These are phyloP conservation scores for Glyphotaelius pellucidus DNA, from an alignment of 2,888 invertebrate species.

Conservation along the genomic window DNA sequence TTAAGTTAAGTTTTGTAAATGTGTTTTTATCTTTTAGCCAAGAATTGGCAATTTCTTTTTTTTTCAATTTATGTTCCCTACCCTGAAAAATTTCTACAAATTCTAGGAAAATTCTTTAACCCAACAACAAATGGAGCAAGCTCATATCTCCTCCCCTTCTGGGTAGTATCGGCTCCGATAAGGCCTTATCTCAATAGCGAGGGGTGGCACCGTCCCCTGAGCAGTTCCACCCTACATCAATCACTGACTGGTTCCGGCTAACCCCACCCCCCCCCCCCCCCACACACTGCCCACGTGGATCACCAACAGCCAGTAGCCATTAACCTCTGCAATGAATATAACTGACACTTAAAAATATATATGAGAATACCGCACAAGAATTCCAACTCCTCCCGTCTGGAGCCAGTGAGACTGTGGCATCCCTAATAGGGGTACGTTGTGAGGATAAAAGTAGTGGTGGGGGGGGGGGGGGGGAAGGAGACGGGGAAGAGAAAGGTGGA, in stretches of 20 bases:
- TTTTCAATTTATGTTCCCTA: no score
- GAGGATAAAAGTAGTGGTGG: no score
- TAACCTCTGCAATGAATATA: neutral
- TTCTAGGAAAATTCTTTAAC: neutral
- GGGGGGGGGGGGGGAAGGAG: no score
- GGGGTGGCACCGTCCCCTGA: neutral
- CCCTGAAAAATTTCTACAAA: neutral
- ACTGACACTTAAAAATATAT: neutral
- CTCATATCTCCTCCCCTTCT: neutral
- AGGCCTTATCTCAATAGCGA: neutral
- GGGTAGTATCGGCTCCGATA: conserved; percentile 5
- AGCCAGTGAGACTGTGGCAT: no score
- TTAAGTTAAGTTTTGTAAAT: no score
- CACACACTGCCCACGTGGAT: neutral
- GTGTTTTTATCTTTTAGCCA: no score
- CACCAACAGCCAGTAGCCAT: neutral
- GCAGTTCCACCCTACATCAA: conserved; percentile 15
- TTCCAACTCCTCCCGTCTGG: no score
- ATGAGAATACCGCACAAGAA: no score
- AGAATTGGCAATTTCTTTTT: no score
- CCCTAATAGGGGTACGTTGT: no score
- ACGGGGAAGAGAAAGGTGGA: no score
- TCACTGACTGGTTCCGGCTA: conserved; percentile 16
- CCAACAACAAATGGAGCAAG: conserved; percentile 14
- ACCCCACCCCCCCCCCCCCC: neutral